Evolutionary conservation across 2,888 invertebrate species (phyloP).

Genomic region (Drosophila fulvimacula): DNA sequence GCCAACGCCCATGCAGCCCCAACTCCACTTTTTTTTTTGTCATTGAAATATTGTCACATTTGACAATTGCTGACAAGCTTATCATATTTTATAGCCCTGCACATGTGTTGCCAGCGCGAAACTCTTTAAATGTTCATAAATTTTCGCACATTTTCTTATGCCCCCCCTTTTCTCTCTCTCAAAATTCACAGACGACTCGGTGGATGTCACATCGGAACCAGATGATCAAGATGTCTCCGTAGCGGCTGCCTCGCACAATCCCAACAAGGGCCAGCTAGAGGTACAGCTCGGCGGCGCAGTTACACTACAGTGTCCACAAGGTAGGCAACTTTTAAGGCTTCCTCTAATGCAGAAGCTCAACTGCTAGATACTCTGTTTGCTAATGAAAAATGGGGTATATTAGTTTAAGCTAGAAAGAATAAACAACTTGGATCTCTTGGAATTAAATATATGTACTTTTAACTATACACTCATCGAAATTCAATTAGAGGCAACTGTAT

Average conservation of each 20-base stretch:
- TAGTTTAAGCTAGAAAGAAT: no score
- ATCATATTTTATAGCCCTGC: slow-evolving; percentile 58
- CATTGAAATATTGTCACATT: slow-evolving; percentile 77
- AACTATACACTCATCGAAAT: no score
- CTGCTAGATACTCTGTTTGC: neutral
- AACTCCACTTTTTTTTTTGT: slow-evolving; percentile 31
- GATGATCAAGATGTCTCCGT: slow-evolving; percentile 87
- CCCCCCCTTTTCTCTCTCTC: neutral
- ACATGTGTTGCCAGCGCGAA: slow-evolving; percentile 35
- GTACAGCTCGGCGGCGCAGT: slow-evolving; percentile 94
- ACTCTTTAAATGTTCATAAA: slow-evolving; percentile 31
- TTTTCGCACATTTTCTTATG: slow-evolving; percentile 15
- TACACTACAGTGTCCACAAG: slow-evolving; percentile 93
- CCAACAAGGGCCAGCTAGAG: slow-evolving; percentile 89
- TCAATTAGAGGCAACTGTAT: no score
- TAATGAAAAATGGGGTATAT: no score
- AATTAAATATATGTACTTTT: no score
- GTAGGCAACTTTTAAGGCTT: slow-evolving; percentile 84
- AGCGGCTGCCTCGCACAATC: slow-evolving; percentile 85
- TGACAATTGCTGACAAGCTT: slow-evolving; percentile 73
- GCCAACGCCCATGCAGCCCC: slow-evolving; percentile 9
- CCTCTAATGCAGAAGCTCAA: neutral
- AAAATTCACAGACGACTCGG: slow-evolving; percentile 83
- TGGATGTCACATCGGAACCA: slow-evolving; percentile 87
- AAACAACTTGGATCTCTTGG: no score